phyloP scores from a whole-genome alignment of 1,140 invertebrate genomes.

The Lanistes nyassanus region DNA sequence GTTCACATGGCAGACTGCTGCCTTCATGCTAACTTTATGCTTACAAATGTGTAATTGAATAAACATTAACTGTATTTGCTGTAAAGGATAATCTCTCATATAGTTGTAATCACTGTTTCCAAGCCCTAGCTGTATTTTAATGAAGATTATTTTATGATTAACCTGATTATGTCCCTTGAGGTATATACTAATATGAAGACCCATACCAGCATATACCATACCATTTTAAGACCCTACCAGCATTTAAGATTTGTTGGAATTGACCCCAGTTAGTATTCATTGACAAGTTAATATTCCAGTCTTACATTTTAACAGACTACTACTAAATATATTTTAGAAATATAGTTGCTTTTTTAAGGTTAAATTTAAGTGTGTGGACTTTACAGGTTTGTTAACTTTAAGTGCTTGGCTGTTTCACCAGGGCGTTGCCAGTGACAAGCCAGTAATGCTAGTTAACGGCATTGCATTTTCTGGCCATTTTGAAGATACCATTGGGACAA shows the following conservation, averaged over 20 bases:
- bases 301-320: too few species aligned
- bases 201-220: neutral
- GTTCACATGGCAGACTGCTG: too few species aligned
- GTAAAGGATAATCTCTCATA: too few species aligned
- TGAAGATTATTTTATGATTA: neutral
- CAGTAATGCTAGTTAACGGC: slow-evolving; percentile 19
- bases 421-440: slow-evolving; percentile 9
- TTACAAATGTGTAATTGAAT: too few species aligned
- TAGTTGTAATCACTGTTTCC: too few species aligned
- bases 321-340: neutral
- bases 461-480: slow-evolving; percentile 8
- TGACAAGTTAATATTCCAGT: too few species aligned
- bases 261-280: too few species aligned
- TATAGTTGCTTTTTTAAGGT: neutral
- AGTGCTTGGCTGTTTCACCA: neutral
- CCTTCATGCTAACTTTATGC: too few species aligned
- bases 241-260: neutral
- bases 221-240: neutral
- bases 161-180: too few species aligned
- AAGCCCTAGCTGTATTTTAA: too few species aligned
- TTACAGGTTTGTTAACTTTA: neutral
- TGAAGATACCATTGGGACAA: slow-evolving; percentile 13
- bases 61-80: too few species aligned
- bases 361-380: neutral
- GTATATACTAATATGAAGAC: neutral